Evolutionary conservation across 2,888 invertebrate species (phyloP), one percentile per base, ranked within the genome.

Genomic region (Stramonita haemastoma): DNA sequence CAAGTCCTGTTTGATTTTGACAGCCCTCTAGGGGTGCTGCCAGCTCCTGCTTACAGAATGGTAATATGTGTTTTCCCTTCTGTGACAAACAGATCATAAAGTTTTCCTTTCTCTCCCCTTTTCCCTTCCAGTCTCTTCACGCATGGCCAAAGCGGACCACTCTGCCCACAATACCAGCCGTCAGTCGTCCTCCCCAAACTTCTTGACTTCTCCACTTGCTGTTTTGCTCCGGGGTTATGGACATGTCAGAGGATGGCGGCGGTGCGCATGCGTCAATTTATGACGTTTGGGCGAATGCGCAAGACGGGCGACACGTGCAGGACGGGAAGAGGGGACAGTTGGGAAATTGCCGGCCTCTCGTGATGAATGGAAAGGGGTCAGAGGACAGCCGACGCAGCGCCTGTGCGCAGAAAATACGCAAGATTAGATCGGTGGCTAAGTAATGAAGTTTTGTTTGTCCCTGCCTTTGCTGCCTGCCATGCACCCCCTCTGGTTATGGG

Each of bases 391-490:
- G 66, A 57, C 87, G 70, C 70, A 90, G 90, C 90, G 90, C 89
- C 90, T 87, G 89, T 36, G 73, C 85, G 87, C 86, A 89, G 87
- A 84, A 90, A 87, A 87, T 77, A 84, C 89, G 87, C 87, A 87
- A 87, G 90, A 90, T 90, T 90, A 85, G 90, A 90, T 90, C 90
- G 85, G 77, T 77, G 85, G 87, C 90, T 90, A 90, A 90, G 89
- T 90, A 90, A 90, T 90, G 89, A 90, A 89, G 85, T 89, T 89
- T 89, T 89, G 89, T 89, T 89, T 89, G 89, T 89, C 83, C 85
- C 89, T 32, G 66, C 26, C 32, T 46, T 46, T 29, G 85, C n/a
- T 70, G 57, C 88, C n/a, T 70, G 57, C 88, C 66, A 26, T 84
- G 66, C 83, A 84, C 88, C 70, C 29, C 70, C 26, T 32, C 66